Evolutionary conservation across 2,888 invertebrate species (phyloP).

Genomic region (Arge pagana): DNA sequence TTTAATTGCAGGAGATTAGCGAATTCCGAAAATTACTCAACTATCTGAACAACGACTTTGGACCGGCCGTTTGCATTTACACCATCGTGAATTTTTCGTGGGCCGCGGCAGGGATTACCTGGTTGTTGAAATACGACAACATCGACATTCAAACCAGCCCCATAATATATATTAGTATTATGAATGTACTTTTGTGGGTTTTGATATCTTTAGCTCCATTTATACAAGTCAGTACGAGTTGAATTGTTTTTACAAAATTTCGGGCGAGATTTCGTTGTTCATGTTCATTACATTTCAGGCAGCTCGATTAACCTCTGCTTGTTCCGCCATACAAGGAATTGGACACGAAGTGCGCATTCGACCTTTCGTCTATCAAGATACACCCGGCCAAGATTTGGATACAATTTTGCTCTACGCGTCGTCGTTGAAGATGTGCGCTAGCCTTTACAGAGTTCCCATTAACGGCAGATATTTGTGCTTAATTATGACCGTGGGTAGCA

Average conservation of each 20-base stretch:
- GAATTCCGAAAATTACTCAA: constrained; percentile 78
- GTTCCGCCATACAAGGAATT: constrained; percentile 71
- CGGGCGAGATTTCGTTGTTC: not conserved
- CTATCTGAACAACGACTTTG: constrained; percentile 76
- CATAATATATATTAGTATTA: constrained; percentile 64
- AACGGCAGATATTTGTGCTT: constrained; percentile 72
- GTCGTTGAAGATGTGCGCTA: constrained; percentile 74
- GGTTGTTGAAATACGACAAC: constrained; percentile 68
- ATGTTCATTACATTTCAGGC: constrained; percentile 62
- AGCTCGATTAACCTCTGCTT: constrained; percentile 74
- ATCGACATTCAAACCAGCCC: constrained; percentile 66
- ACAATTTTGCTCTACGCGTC: constrained; percentile 78
- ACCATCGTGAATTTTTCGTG: constrained; percentile 76
- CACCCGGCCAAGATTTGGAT: constrained; percentile 75
- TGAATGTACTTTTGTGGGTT: constrained; percentile 70
- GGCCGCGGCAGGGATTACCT: constrained; percentile 71
- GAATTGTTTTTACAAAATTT: constrained; percentile 13
- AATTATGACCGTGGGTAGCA: constrained; percentile 64
- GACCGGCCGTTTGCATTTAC: constrained; percentile 77
- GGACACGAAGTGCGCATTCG: constrained; percentile 80
- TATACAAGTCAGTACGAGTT: constrained; percentile 66
- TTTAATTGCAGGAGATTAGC: constrained; percentile 69
- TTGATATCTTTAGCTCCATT: constrained; percentile 71
- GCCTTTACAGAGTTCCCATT: constrained; percentile 75
- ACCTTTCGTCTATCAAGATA: constrained; percentile 80